Base-by-base conservation (phyloP, 2,113 vertebrate genomes). In the Ictalurus furcatus region DNA sequence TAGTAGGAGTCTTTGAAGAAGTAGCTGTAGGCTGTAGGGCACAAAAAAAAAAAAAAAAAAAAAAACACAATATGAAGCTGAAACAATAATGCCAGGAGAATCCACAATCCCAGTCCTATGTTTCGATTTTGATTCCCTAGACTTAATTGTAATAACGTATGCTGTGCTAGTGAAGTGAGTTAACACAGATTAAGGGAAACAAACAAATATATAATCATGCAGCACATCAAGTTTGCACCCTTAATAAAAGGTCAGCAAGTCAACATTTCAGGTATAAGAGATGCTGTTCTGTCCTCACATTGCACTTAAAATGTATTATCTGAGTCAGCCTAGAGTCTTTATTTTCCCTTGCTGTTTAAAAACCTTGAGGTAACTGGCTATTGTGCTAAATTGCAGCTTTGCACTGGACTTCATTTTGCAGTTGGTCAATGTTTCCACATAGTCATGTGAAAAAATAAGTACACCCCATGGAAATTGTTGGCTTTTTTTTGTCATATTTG, bases 1-100 rank as follows among this genome's bases (percentile, higher is more conserved):
- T 99, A 99, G 93, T 98, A 97, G 85, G 95, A 94, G 74, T 96
- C 97, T 95, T 98, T 99, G 96, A 99, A 99, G 95, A 99, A 99
- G 93, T 98, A 99, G 94, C 97, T 99, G 93, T 97, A 96, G 88
- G 97, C 98, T 99, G 93, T 90, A 78, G 93, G 93, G 88, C 58
- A 93, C 87, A 76, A 56, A 52, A 65, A 67, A 16, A 28, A 65
- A 67, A 67, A 16, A 28, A 65, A 67, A 48, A 34, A 34, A 34
- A 34, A 65, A 67, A 16, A 28, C 61, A 73, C 59, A 44, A 9
- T 61, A 74, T n/a, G 37, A 28, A 34, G 14, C 23, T 65, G 19
- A 1, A 54, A n/a, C 48, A 80, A 34, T 21, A 21, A 54, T 54
- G 12, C 25, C 25, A 16, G 48, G 13, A 54, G 25, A 40, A 76